Conservation (phyloP, 2,888 invertebrate genomes). For the Gari tellinella region DNA sequence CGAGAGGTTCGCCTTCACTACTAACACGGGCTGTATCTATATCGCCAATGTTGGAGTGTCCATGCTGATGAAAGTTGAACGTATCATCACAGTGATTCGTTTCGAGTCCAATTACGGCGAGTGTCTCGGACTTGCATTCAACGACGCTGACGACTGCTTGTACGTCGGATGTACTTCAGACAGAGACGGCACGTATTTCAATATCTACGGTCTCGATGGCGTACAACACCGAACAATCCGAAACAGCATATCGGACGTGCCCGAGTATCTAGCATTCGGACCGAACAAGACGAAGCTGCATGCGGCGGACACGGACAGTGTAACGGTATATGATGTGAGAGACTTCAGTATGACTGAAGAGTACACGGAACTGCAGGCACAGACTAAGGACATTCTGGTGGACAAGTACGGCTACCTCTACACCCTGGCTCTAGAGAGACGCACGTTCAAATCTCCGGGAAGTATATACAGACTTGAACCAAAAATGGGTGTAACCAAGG, state of each 20-base stretch:
- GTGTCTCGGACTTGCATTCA: constrained; percentile 51
- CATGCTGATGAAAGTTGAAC: constrained; percentile 36
- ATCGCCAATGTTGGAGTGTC: constrained; percentile 33
- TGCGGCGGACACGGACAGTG: constrained; percentile 51
- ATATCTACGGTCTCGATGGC: constrained; percentile 44
- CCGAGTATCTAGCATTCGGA: constrained; percentile 49
- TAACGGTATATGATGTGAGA: constrained; percentile 47
- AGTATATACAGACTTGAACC: constrained; percentile 46
- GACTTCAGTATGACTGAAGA: constrained; percentile 39
- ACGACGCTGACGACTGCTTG: constrained; percentile 29
- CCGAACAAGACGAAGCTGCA: constrained; percentile 37
- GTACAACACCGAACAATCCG: constrained; percentile 10
- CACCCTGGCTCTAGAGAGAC: constrained; percentile 43
- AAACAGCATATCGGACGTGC: constrained; percentile 42
- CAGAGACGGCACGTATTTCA: constrained; percentile 51
- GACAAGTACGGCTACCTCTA: constrained; percentile 57
- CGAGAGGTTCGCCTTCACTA: constrained; percentile 39
- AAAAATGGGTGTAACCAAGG: constrained; percentile 43
- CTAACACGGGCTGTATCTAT: constrained; percentile 46
- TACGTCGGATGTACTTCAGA: constrained; percentile 53
- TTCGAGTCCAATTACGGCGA: constrained; percentile 53
- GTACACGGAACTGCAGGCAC: constrained; percentile 51
- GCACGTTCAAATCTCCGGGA: constrained; percentile 42
- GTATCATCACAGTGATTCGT: constrained; percentile 41
- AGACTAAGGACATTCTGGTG: constrained; percentile 40